A percentile compares a stretch with the other conserved stretches of the same genome.
phyloP scores from a whole-genome alignment of 2,888 invertebrate genomes.

The Eupeodes latifasciatus region DNA sequence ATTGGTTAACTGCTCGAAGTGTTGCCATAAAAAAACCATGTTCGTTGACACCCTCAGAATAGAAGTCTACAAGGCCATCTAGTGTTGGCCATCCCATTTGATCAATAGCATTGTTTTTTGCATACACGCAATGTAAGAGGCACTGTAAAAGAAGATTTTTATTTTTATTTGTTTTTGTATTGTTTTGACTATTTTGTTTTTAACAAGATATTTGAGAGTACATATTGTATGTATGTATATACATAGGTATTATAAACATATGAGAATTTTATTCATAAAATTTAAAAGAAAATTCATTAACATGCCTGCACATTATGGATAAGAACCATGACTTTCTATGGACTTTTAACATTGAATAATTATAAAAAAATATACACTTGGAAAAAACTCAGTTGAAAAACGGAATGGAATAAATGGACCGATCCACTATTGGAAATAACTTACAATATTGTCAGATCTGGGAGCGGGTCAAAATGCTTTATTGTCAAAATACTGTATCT shows the following conservation, averaged over 20 bases:
- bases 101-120: slow-evolving; percentile 91
- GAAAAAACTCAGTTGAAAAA: background rate
- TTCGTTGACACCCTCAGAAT: slow-evolving; percentile 91
- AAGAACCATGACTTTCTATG: slow-evolving; percentile 63
- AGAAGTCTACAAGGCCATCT: slow-evolving; percentile 89
- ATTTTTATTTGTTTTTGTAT: slow-evolving; percentile 44
- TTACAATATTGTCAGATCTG: no score
- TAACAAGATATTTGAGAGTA: slow-evolving; percentile 23
- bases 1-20: slow-evolving; percentile 88
- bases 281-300: slow-evolving; percentile 43
- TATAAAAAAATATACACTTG: slow-evolving; percentile 7
- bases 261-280: slow-evolving; percentile 14
- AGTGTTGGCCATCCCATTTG: slow-evolving; percentile 90
- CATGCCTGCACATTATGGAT: slow-evolving; percentile 22
- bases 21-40: slow-evolving; percentile 91
- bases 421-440: no score
- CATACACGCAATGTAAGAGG: slow-evolving; percentile 91
- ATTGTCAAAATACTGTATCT: no score
- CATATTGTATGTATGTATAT: background rate
- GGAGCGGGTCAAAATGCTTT: no score
- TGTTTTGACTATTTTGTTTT: slow-evolving; percentile 38
- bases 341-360: slow-evolving; percentile 59
- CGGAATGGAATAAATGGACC: no score
- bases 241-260: slow-evolving; percentile 4
- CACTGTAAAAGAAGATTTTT: slow-evolving; percentile 85